Evolutionary conservation across 2,113 vertebrate species (phyloP).

Genomic region (Glaucomys volans): DNA sequence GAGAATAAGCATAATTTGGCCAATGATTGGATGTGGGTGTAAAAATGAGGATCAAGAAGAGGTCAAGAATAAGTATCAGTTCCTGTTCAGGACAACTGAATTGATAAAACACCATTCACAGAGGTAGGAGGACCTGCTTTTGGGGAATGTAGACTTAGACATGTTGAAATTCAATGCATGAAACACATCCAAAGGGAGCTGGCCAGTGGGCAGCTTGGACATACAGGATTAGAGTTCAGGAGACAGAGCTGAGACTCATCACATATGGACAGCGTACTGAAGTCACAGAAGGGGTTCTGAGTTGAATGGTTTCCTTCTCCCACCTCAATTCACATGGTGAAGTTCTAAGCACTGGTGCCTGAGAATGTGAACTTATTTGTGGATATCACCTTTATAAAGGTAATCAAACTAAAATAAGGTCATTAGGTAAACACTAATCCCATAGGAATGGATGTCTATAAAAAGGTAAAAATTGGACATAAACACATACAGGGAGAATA

Average conservation of each 20-base stretch:
- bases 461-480: background rate
- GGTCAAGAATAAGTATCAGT: background rate
- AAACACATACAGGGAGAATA: background rate
- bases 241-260: background rate
- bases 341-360: background rate
- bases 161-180: background rate
- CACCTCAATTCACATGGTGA: background rate
- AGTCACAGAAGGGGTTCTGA: background rate
- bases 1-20: background rate
- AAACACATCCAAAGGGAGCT: background rate
- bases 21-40: background rate
- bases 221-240: background rate
- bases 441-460: background rate
- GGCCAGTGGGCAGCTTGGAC: background rate
- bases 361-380: slow-evolving; percentile 9
- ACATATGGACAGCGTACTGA: background rate
- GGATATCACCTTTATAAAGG: background rate
- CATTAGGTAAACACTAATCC: background rate
- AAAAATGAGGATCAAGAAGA: background rate
- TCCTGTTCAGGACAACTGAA: background rate
- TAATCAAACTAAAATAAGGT: slow-evolving; percentile 16
- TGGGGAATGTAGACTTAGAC: background rate
- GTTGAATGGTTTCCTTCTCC: background rate
- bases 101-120: background rate
- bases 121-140: background rate